These are phyloP conservation scores for Myotis daubentonii DNA, from an alignment of 2,797 vertebrate genomes.

Conservation along the genomic window DNA sequence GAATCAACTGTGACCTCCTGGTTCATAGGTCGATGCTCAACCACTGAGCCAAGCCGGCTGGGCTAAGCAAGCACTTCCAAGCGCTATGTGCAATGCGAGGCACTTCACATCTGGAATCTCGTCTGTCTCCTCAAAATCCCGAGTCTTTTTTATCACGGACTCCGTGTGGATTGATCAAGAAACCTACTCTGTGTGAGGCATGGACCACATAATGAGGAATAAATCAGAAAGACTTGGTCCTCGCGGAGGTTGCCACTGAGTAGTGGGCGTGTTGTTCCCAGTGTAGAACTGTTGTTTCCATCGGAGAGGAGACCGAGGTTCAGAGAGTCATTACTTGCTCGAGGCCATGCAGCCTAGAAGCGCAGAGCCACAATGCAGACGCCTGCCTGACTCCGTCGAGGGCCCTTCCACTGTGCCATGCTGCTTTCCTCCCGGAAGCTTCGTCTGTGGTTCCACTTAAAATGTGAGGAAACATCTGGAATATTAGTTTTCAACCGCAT, in stretches of 20 bases:
- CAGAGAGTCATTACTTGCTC: not conserved
- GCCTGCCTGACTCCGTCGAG: not conserved
- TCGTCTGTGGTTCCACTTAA: conserved; percentile 77
- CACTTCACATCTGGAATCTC: not conserved
- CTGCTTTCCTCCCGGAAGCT: conserved; percentile 76
- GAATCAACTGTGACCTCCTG: too few species aligned
- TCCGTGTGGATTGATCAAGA: not conserved
- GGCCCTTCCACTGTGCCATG: not conserved
- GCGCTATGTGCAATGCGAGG: not conserved
- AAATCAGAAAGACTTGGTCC: not conserved
- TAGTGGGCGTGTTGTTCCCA: not conserved
- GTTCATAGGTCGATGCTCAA: too few species aligned
- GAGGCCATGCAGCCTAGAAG: not conserved
- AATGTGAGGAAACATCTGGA: conserved; percentile 82
- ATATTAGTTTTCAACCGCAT: conserved; percentile 81
- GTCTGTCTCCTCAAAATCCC: not conserved
- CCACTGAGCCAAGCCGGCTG: too few species aligned
- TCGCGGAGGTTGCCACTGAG: not conserved
- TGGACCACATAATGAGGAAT: not conserved
- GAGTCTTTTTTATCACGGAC: not conserved
- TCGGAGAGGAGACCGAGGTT: not conserved
- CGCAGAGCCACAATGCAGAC: not conserved
- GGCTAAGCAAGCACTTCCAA: not conserved
- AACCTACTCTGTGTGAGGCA: not conserved
- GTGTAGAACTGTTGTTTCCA: not conserved